Evolutionary conservation across 2,113 vertebrate genomes (phyloP), one percentile per base, ranked within the genome.

Genomic region (Cyanocitta stelleri): DNA sequence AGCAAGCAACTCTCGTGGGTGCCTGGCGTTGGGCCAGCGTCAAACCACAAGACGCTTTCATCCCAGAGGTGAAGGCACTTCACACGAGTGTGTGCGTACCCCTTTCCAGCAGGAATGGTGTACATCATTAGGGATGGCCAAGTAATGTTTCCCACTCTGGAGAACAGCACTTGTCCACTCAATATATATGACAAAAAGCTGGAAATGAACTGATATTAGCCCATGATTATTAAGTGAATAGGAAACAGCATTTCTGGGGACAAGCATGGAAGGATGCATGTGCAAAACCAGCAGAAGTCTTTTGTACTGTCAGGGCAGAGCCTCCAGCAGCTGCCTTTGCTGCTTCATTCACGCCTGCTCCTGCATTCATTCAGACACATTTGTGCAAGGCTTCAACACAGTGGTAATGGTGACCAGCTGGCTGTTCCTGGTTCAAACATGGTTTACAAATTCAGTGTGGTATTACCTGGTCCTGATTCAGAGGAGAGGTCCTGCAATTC

Each of bases 381-480:
- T 8, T 21, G 11, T 2, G 21, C 14, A 16, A 41, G 41, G 49
- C 32, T 64, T 73, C 54, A 11, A 3, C 41, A 16, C 9, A 13
- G 33, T 0, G 4, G 21, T 8, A 23, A 10, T 55, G 54, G 9
- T 35, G n/a, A 35, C 56, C 48, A 26, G 33, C 16, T 48, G 44
- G 21, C 16, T 43, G 19, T 12, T 61, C 15, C 26, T 8, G 2
- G 19, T 18, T 13, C 35, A 9, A 8, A 43, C 7, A 23, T 0
- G 2, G 30, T 41, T 16, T 30, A 32, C 11, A 41, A 3, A n/a
- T 11, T 32, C 4, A 11, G 17, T 43, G 10, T 10, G 24, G 11
- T 3, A 29, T 37, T 91, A 98, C 98, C 98, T 97, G 76, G 96
- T 32, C 75, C 87, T 1, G 97, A 97, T 3, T 97, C 63, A 2